Evolutionary conservation across 2,113 vertebrate genomes (phyloP).

Genomic region (Oryzias celebensis): DNA sequence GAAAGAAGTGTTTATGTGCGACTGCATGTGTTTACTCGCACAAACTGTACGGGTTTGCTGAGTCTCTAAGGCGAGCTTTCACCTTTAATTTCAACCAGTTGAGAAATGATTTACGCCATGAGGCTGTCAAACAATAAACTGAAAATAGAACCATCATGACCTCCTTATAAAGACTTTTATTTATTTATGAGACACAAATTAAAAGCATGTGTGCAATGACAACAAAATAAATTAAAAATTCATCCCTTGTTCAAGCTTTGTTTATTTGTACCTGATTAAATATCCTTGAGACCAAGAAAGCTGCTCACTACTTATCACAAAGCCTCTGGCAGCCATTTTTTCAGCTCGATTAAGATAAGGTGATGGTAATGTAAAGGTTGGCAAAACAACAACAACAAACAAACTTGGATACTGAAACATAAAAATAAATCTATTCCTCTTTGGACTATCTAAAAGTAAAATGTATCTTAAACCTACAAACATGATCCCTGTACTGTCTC

Average conservation of each 20-base stretch:
- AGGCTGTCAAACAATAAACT: neutral
- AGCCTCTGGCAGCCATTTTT: conserved; percentile 18
- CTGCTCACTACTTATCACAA: conserved; percentile 28
- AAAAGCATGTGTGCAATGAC: neutral
- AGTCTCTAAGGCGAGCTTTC: conserved; percentile 24
- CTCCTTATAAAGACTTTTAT: conserved; percentile 6
- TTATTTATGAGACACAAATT: no score
- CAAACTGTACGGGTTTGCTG: neutral
- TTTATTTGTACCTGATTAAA: conserved; percentile 23
- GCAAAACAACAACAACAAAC: no score
- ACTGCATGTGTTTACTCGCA: conserved; percentile 6
- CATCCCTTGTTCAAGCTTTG: conserved; percentile 18
- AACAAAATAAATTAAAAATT: conserved; percentile 19
- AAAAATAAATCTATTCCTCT: no score
- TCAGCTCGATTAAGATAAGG: conserved; percentile 14
- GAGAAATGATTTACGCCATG: conserved; percentile 16
- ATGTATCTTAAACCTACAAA: no score
- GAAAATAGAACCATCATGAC: neutral
- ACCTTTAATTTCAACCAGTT: conserved; percentile 7
- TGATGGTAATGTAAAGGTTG: no score
- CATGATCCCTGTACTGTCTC: no score
- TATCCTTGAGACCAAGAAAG: conserved; percentile 25
- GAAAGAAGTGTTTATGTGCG: conserved; percentile 10
- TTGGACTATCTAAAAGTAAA: no score
- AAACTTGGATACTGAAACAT: no score